Conservation (phyloP, 2,113 vertebrate genomes). For the Indicator maculatus region DNA sequence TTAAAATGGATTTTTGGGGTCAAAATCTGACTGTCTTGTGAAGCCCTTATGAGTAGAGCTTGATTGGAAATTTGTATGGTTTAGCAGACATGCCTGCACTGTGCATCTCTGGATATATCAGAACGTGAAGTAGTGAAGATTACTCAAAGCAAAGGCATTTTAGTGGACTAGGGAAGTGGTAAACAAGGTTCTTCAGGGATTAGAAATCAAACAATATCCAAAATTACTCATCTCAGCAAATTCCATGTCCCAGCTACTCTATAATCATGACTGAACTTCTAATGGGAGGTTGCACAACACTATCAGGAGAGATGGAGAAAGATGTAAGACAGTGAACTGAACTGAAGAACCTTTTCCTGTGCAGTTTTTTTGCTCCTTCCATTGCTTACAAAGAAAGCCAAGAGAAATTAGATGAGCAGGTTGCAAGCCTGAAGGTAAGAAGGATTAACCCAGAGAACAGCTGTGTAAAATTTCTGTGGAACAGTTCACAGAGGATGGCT, state of each 20-base stretch:
- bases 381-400: neutral
- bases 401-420: neutral
- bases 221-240: neutral
- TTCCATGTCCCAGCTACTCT: neutral
- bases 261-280: neutral
- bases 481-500: neutral
- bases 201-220: neutral
- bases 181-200: neutral
- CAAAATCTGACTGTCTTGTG: neutral
- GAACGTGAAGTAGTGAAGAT: neutral
- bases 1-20: neutral
- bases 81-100: neutral
- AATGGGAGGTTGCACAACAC: neutral
- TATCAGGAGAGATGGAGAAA: neutral
- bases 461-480: neutral
- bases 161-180: neutral
- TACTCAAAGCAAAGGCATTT: neutral
- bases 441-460: neutral
- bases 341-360: neutral
- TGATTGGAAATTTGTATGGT: neutral
- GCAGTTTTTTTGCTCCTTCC: neutral
- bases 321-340: rapidly evolving
- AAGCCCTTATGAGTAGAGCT: neutral
- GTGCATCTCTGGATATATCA: neutral
- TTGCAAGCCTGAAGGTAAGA: neutral